phyloP scores from a whole-genome alignment of 2,888 invertebrate species.

The Oxyteleia sp. region DNA sequence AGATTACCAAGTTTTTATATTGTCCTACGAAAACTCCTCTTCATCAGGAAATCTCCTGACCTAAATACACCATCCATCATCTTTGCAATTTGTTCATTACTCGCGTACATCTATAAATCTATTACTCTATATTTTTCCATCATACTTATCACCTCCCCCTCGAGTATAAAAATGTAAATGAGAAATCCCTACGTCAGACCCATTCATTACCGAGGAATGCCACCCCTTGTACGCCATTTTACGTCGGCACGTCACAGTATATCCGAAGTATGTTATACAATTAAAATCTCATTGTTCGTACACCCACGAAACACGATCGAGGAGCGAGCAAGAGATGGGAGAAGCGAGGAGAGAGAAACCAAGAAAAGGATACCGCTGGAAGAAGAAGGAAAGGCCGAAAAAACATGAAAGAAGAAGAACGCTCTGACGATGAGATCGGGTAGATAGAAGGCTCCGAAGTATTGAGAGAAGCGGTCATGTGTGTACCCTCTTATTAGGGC shows the following conservation, averaged over 20 bases:
- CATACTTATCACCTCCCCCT: slow-evolving; percentile 46
- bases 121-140: slow-evolving; percentile 37
- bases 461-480: slow-evolving; percentile 73
- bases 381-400: slow-evolving; percentile 37
- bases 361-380: slow-evolving; percentile 21
- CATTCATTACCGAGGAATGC: slow-evolving; percentile 50
- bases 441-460: slow-evolving; percentile 71
- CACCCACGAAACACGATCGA: slow-evolving; percentile 50
- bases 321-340: slow-evolving; percentile 13
- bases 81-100: slow-evolving; percentile 15
- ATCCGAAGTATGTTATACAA: slow-evolving; percentile 57
- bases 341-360: slow-evolving; percentile 27
- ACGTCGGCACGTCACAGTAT: slow-evolving; percentile 60
- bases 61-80: not conserved
- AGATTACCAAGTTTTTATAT: too few species aligned
- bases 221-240: slow-evolving; percentile 39
- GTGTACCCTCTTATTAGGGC: slow-evolving; percentile 87
- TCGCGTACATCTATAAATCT: not conserved
- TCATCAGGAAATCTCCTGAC: not conserved
- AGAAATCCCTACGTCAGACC: slow-evolving; percentile 32
- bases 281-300: slow-evolving; percentile 66
- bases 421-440: slow-evolving; percentile 70
- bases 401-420: slow-evolving; percentile 41
- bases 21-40: not conserved
- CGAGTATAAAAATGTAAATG: slow-evolving; percentile 51